Evolutionary conservation across 2,888 invertebrate species (phyloP).

Genomic region (Watsonalla binaria): DNA sequence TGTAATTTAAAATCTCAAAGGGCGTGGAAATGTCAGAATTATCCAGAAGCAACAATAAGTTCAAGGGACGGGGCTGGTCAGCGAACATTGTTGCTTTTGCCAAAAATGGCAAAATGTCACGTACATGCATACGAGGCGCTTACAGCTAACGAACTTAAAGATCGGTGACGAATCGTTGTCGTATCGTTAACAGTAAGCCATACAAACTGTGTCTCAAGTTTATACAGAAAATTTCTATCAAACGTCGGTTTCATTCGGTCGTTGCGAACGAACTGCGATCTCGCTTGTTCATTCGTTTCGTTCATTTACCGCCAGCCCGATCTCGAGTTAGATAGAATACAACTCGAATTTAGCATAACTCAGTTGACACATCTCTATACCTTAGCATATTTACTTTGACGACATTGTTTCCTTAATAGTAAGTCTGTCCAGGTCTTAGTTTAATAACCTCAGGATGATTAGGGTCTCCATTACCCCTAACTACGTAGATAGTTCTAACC

Average conservation of each 20-base stretch:
- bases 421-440: conserved; percentile 46
- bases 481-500: conserved; percentile 55
- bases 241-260: too few species aligned
- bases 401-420: not conserved
- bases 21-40: conserved; percentile 19
- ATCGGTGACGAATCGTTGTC: conserved; percentile 1
- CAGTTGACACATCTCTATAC: too few species aligned
- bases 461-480: conserved; percentile 70
- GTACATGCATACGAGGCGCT: conserved; percentile 31
- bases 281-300: too few species aligned
- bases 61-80: conserved; percentile 40
- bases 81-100: conserved; percentile 54
- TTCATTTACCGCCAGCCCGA: too few species aligned
- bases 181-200: not conserved
- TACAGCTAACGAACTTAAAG: conserved; percentile 19
- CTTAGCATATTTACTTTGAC: too few species aligned
- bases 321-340: too few species aligned
- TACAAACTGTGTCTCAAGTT: not conserved
- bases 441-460: conserved; percentile 65
- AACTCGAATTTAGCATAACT: too few species aligned
- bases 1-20: conserved; percentile 4
- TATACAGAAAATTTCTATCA: too few species aligned
- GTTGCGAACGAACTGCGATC: too few species aligned
- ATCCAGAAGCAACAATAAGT: conserved; percentile 38
- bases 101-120: conserved; percentile 69